Conservation (phyloP, 2,888 invertebrate species). For the Mimumesa dahlbomi region DNA sequence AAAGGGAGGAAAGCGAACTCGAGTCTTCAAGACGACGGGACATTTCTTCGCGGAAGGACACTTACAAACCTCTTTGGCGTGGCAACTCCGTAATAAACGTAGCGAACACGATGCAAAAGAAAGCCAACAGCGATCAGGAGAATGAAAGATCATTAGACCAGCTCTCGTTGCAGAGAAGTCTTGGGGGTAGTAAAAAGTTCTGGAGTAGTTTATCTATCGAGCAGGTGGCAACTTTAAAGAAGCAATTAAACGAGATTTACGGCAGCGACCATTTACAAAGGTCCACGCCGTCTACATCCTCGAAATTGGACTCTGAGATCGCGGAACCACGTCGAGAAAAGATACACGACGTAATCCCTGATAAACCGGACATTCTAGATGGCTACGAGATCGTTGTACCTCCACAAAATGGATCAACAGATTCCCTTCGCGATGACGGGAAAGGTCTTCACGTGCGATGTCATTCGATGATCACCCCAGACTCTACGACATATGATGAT, state of each 20-base stretch:
- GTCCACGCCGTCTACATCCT: neutral
- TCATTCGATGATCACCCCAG: slow-evolving; percentile 74
- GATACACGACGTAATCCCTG: neutral
- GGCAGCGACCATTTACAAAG: slow-evolving; percentile 82
- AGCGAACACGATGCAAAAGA: slow-evolving; percentile 86
- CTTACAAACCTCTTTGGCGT: slow-evolving; percentile 91
- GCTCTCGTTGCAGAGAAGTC: slow-evolving; percentile 80
- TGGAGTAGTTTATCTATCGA: slow-evolving; percentile 93
- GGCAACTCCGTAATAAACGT: slow-evolving; percentile 91
- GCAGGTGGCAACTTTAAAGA: slow-evolving; percentile 90
- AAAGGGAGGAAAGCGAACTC: slow-evolving; percentile 81
- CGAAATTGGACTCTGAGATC: neutral
- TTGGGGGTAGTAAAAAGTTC: slow-evolving; percentile 87
- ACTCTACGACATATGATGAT: slow-evolving; percentile 35
- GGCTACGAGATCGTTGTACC: slow-evolving; percentile 75
- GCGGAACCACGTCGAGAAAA: slow-evolving; percentile 11
- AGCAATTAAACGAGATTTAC: slow-evolving; percentile 91
- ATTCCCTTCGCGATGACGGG: slow-evolving; percentile 56
- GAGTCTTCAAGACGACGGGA: slow-evolving; percentile 80
- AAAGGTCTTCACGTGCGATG: slow-evolving; percentile 75
- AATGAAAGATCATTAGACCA: slow-evolving; percentile 79
- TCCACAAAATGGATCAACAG: slow-evolving; percentile 54
- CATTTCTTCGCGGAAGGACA: slow-evolving; percentile 83
- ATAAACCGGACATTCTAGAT: slow-evolving; percentile 8
- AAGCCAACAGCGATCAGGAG: slow-evolving; percentile 81